Evolutionary conservation across 1,140 invertebrate genomes (phyloP).

Genomic region (Micrasema longulum): DNA sequence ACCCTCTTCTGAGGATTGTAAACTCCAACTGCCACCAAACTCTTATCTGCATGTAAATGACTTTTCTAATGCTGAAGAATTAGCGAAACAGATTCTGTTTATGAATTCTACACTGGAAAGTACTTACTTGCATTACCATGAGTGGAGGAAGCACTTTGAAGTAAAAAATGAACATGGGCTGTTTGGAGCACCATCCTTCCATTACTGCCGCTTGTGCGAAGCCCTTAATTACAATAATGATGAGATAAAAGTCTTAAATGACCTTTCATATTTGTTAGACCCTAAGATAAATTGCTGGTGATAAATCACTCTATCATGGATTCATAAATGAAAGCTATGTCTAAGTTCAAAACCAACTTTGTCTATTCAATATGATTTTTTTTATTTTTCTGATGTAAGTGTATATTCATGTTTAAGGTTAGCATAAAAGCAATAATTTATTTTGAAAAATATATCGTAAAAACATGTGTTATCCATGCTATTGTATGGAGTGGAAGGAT

Average conservation of each 20-base stretch:
- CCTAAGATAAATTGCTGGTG: conserved; percentile 65
- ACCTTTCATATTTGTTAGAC: conserved; percentile 67
- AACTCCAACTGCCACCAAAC: conserved; percentile 66
- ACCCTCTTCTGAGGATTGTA: conserved; percentile 63
- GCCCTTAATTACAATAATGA: conserved; percentile 72
- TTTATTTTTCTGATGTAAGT: too few relatives aligned
- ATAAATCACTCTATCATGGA: too few relatives aligned
- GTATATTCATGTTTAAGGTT: too few relatives aligned
- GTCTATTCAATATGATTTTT: too few relatives aligned
- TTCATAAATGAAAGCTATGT: too few relatives aligned
- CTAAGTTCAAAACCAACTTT: too few relatives aligned
- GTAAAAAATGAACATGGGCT: conserved; percentile 78
- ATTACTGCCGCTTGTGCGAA: conserved; percentile 83
- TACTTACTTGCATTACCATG: conserved; percentile 72
- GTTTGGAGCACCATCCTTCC: conserved; percentile 71
- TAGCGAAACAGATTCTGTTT: conserved; percentile 72
- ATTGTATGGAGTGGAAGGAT: too few relatives aligned
- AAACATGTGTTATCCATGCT: too few relatives aligned
- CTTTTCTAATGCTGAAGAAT: conserved; percentile 70
- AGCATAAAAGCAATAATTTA: too few relatives aligned
- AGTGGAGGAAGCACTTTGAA: conserved; percentile 73
- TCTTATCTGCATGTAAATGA: conserved; percentile 79
- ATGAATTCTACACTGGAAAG: conserved; percentile 67
- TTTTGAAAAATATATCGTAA: too few relatives aligned
- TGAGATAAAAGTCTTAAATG: conserved; percentile 63